Evolutionary conservation across 2,113 vertebrate genomes (phyloP).

Genomic region (Peromyscus maniculatus): DNA sequence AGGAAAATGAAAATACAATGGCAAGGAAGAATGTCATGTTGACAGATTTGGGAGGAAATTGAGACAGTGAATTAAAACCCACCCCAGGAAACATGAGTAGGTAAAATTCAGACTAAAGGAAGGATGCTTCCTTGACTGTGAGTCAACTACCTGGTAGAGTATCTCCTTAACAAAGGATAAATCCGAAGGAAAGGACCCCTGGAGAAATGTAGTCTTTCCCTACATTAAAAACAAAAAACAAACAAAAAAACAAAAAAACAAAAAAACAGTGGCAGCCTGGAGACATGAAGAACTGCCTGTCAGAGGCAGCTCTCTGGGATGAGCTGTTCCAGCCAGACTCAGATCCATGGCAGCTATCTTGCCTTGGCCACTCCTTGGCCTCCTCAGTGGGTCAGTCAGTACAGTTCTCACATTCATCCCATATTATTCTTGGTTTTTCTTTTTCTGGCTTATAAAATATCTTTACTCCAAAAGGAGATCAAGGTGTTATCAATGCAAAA

Average conservation of each 20-base stretch:
- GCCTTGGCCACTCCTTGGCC: neutral
- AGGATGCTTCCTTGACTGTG: neutral
- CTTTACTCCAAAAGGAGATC: neutral
- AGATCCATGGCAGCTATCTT: neutral
- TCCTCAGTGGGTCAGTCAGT: neutral
- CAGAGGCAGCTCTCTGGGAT: neutral
- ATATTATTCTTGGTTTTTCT: neutral
- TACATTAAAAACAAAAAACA: neutral
- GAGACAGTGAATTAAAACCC: neutral
- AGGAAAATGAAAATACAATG: slow-evolving; percentile 35
- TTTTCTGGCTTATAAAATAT: neutral
- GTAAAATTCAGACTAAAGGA: neutral
- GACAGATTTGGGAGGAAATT: neutral
- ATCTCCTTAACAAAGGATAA: neutral
- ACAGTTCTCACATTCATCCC: neutral
- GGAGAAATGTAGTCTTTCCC: neutral
- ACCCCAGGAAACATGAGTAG: neutral
- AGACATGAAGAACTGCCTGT: neutral
- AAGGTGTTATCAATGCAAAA: neutral
- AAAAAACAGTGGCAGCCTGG: neutral
- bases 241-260: neutral
- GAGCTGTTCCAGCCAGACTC: no score
- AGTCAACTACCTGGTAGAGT: neutral
- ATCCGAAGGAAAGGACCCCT: neutral
- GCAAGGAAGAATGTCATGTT: neutral